phyloP scores from a whole-genome alignment of 2,113 vertebrate genomes.

The Anser cygnoides region DNA sequence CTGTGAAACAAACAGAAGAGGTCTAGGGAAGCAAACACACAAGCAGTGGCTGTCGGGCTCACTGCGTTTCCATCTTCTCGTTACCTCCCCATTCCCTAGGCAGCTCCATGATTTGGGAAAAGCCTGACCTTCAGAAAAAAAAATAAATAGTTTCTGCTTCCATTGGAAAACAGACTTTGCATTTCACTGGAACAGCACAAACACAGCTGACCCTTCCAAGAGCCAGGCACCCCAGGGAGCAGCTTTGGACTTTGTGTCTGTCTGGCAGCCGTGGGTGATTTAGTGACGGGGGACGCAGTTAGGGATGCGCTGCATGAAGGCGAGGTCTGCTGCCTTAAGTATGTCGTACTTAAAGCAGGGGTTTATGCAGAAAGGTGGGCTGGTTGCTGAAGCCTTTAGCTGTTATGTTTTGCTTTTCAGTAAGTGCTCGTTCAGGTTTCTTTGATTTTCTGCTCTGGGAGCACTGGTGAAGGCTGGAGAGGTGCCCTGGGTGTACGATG shows the following conservation, averaged over 20 bases:
- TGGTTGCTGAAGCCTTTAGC: neutral
- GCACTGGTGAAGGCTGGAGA: neutral
- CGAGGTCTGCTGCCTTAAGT: neutral
- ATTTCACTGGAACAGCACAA: neutral
- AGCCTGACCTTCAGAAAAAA: neutral
- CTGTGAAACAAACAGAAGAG: neutral
- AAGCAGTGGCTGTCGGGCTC: neutral
- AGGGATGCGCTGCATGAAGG: rapidly evolving
- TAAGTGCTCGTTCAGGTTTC: neutral
- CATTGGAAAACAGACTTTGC: neutral
- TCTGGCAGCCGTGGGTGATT: neutral
- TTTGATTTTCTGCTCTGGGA: neutral
- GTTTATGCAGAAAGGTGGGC: neutral
- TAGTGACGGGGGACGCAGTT: too few species aligned
- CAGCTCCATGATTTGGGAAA: neutral
- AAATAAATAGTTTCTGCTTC: neutral
- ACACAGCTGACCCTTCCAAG: neutral
- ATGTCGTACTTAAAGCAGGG: neutral
- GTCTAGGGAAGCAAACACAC: neutral
- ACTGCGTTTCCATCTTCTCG: rapidly evolving
- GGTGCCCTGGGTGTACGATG: neutral
- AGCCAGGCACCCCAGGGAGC: neutral
- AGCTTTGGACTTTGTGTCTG: neutral
- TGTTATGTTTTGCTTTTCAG: neutral
- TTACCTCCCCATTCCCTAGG: neutral